Percentiles rank a stretch among this genome's conserved stretches.
Conservation (phyloP, 1,140 invertebrate genomes). For the Calephelis virginiensis region DNA sequence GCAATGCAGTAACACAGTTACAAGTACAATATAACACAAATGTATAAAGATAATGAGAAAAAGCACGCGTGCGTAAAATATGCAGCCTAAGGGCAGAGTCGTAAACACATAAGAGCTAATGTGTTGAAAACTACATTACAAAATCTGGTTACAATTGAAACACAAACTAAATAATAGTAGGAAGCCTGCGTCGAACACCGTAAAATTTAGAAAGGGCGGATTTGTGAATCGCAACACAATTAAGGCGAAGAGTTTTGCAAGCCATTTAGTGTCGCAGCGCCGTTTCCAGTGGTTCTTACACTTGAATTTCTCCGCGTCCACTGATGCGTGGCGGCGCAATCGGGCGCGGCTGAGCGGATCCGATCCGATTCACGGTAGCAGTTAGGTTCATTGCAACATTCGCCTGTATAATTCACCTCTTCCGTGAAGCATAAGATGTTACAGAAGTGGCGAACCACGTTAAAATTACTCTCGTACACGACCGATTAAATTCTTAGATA, state of each 20-base stretch:
- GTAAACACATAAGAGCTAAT: no score
- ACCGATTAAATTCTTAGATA: no score
- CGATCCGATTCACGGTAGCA: slow-evolving; percentile 64
- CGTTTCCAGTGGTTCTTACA: slow-evolving; percentile 55
- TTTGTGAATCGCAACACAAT: slow-evolving; percentile 44
- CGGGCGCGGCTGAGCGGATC: slow-evolving; percentile 68
- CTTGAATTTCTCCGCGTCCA: slow-evolving; percentile 69
- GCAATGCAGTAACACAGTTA: no score
- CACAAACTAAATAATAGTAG: not conserved
- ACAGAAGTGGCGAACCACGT: not conserved
- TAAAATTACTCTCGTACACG: not conserved
- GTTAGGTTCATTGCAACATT: slow-evolving; percentile 62
- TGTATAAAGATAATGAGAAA: no score
- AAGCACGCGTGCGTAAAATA: no score
- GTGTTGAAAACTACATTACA: no score
- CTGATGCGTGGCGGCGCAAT: slow-evolving; percentile 69
- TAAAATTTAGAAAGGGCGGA: slow-evolving; percentile 26
- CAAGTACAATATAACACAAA: no score
- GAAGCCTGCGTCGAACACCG: no score
- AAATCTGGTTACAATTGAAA: not conserved
- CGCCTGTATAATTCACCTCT: slow-evolving; percentile 40
- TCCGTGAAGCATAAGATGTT: slow-evolving; percentile 38
- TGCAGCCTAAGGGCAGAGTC: no score
- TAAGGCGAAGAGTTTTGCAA: slow-evolving; percentile 66
- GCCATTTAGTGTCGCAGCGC: slow-evolving; percentile 22